Evolutionary conservation across 2,888 invertebrate genomes (phyloP), one percentile per base, ranked within the genome.

Genomic region (Eupsilia transversa): DNA sequence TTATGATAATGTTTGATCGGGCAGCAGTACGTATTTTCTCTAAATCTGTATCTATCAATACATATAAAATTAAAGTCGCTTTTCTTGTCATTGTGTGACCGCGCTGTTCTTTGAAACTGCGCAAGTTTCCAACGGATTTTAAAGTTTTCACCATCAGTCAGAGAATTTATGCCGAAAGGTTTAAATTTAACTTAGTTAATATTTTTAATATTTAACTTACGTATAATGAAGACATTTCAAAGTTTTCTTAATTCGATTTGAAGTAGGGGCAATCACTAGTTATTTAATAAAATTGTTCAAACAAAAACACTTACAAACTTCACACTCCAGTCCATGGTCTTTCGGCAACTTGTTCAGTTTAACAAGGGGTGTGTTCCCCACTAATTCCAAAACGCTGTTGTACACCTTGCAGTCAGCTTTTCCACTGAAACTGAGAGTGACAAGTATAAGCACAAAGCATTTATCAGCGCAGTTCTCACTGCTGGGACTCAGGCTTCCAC

Each of bases 321-420:
- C 97, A 90, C 98, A 98, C 91, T 98, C 96, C 43, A 98, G 95
- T 49, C 98, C 98, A 90, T 97, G 96, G 61, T 97, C 94, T 91
- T 97, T 96, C 0, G 98, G 98, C 88, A 99, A 97, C 80, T 96
- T 97, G 89, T 98, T 98, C 41, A 99, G 94, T 87, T 96, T 97
- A 0, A 99, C 97, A 88, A 98, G 90, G 0, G 98, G 98, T 0
- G 98, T 98, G 90, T 98, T 97, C 41, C 98, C 99, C 90, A 99
- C 97, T 12, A 97, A 97, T 80, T 97, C 96, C 59, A 98, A 65
- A 52, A 89, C 79, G 64, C 77, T 89, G 38, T 86, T 72, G 54
- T 86, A 86, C 38, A 86, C 83, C 78, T 80, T 87, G 63, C 56
- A 65, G 20, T 68, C 74, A 63, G 80, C 35, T 56, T 80, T 77